Conservation (phyloP, 2,888 invertebrate species). For the Microplitis deprimator region DNA sequence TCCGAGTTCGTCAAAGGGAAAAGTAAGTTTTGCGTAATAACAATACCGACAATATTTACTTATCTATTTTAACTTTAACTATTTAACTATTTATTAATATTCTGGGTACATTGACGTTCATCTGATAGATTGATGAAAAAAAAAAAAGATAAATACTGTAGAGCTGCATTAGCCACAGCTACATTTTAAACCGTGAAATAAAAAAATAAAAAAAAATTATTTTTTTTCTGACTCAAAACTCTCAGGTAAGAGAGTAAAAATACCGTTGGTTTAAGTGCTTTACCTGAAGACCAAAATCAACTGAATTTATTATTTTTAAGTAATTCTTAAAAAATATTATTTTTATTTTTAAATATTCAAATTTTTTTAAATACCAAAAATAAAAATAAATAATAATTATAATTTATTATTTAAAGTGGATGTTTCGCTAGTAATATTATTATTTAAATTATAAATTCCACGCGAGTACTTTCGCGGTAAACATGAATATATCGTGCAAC, state of each 20-base stretch:
- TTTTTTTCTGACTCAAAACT: background rate
- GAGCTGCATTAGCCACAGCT: background rate
- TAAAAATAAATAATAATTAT: background rate
- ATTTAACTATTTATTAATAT: constrained; percentile 29
- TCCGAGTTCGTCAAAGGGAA: constrained; percentile 86
- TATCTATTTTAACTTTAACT: constrained; percentile 15
- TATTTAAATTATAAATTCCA: constrained; percentile 1
- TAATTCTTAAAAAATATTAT: background rate
- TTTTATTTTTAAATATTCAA: background rate
- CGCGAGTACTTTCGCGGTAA: background rate
- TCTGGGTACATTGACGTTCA: constrained; percentile 42
- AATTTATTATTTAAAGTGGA: background rate
- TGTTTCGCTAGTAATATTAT: background rate
- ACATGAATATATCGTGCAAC: background rate
- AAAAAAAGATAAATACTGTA: no score
- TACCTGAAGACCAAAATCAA: background rate
- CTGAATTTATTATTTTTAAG: background rate
- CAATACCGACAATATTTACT: constrained; percentile 26
- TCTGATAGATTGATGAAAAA: background rate
- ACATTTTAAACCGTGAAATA: background rate
- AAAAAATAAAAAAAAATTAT: background rate
- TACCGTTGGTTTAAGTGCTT: constrained; percentile 10
- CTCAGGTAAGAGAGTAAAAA: background rate
- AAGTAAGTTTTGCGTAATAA: constrained; percentile 75
- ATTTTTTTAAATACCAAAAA: background rate